Evolutionary conservation across 2,888 invertebrate species (phyloP).

Genomic region (Epirrhoe tristata): DNA sequence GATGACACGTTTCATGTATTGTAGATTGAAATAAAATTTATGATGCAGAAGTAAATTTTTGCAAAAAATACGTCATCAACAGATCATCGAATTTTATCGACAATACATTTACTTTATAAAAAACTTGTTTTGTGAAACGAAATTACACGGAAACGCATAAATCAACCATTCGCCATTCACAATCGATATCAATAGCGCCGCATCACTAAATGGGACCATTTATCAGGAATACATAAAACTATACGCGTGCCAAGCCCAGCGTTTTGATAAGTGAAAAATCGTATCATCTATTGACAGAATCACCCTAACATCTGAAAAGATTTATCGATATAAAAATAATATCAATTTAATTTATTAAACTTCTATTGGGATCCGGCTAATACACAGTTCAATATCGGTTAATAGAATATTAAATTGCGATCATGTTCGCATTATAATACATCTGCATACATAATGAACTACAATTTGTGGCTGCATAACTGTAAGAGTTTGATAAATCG

Average conservation of each 20-base stretch:
- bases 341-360: conserved; percentile 26
- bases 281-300: conserved; percentile 64
- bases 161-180: conserved; percentile 67
- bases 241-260: conserved; percentile 72
- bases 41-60: conserved; percentile 30
- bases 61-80: conserved; percentile 57
- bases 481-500: conserved; percentile 35
- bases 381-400: conserved; percentile 64
- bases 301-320: conserved; percentile 70
- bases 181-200: conserved; percentile 70
- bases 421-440: conserved; percentile 55
- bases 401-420: conserved; percentile 74
- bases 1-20: conserved; percentile 31
- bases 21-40: conserved; percentile 29
- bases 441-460: conserved; percentile 65
- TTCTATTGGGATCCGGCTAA: conserved; percentile 44
- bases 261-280: conserved; percentile 71
- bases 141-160: conserved; percentile 71
- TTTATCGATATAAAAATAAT: conserved; percentile 60
- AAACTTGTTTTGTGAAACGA: conserved; percentile 63
- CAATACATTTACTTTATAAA: conserved; percentile 56
- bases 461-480: conserved; percentile 39
- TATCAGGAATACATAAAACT: conserved; percentile 73
- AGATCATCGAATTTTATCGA: conserved; percentile 59
- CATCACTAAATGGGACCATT: conserved; percentile 74